Base-by-base conservation (phyloP, 2,888 invertebrate genomes). In the Eubasilissa splendida region DNA sequence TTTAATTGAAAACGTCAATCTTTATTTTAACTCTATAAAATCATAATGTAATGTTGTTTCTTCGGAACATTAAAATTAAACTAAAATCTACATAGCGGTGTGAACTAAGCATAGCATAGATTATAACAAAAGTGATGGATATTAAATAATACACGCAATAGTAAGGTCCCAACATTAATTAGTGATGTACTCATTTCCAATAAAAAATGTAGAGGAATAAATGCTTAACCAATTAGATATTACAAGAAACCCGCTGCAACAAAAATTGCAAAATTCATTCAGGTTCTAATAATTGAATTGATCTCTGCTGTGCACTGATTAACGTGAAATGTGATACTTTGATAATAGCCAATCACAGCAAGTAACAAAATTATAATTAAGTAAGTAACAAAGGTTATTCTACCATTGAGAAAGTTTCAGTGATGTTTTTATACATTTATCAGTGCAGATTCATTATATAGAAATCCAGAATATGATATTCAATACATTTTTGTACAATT, bases 51-150 rank as follows among this genome's bases (percentile, higher is more conserved):
- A 68, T 68, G 42, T 50, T 68, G 54, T 73, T 58, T 73, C 71
- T 73, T 56, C 54, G 71, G 56, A 73, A 56, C 54, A 33, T 73
- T 56, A 33, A 54, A 73, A 56, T 73, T 73, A 73, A 73, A 73
- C 71, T 73, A 73, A 56, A 73, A 58, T 33, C 42, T 73, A 73
- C 3, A 42, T 33, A 73, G 71, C 58, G 71, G 71, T 11, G 58
- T 56, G 56, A 73, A 58, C 22, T 58, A 73, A 73, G 71, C 71
- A 42, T 56, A 71, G 65, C 42, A n/a, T 42, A 42, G 42, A 42
- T 60, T 60, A 60, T 22, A 70, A 53, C 68, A 70, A 70, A 70
- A n/a, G 60, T n/a, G 60, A 60, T 60, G 60, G 60, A 60, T 52
- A 9, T 70, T 54, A 70, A 50, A 63, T 42, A 63, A 63, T 63